phyloP scores from a whole-genome alignment of 1,140 invertebrate genomes.

The Cherax quadricarinatus region DNA sequence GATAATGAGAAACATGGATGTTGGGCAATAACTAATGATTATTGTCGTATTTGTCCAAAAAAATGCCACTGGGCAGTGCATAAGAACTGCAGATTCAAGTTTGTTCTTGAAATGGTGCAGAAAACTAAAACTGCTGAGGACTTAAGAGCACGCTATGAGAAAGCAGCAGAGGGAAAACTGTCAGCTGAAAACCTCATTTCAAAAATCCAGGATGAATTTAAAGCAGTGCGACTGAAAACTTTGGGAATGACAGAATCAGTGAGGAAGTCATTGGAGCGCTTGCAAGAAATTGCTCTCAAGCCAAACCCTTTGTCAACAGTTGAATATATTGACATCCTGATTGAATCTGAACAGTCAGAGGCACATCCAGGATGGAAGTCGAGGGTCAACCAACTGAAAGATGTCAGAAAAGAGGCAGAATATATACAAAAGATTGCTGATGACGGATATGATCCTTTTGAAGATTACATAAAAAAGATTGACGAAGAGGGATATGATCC shows the following conservation, averaged over 20 bases:
- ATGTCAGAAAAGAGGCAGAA: conserved; percentile 28
- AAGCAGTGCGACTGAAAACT: not conserved
- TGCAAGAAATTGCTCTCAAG: conserved; percentile 44
- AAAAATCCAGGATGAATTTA: not conserved
- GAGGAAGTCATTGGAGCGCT: not conserved
- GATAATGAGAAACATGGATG: conserved; percentile 28
- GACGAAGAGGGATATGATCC: not conserved
- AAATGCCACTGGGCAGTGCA: not conserved
- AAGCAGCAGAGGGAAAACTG: not conserved
- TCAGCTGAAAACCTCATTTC: not conserved
- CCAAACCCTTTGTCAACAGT: conserved; percentile 41
- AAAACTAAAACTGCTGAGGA: conserved; percentile 22
- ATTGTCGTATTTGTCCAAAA: conserved; percentile 13
- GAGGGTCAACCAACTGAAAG: conserved; percentile 20
- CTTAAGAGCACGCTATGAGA: conserved; percentile 7
- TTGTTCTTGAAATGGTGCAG: not conserved
- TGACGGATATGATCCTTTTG: not conserved
- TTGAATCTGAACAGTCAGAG: conserved; percentile 41
- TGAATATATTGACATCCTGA: conserved; percentile 55
- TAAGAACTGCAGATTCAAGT: conserved; percentile 20
- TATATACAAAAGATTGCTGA: not conserved
- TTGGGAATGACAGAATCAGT: not conserved
- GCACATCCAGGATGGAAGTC: conserved; percentile 1
- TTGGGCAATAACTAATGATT: conserved; percentile 2
- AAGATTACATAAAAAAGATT: not conserved